A percentile compares a stretch with the other conserved stretches of the same genome.
Evolutionary conservation across 2,113 vertebrate genomes (phyloP).

Genomic region (Sorex fumeus): DNA sequence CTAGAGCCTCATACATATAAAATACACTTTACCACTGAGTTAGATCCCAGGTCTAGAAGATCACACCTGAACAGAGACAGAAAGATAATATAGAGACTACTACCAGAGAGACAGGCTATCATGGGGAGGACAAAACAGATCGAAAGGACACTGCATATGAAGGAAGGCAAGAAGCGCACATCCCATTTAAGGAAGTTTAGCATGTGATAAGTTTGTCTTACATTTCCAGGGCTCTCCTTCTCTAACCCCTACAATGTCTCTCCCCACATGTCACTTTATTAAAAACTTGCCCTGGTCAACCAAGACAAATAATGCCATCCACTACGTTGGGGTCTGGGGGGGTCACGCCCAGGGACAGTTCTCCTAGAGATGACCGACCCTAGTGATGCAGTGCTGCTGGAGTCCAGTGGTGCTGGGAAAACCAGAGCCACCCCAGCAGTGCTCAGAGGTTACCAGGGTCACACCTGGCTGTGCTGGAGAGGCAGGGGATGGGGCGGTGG

Average conservation of each 20-base stretch:
- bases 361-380: too few species aligned
- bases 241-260: not conserved
- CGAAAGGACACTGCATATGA: conserved; percentile 36
- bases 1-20: too few species aligned
- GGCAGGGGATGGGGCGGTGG: too few species aligned
- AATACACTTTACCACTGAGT: too few species aligned
- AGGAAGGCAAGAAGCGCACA: not conserved
- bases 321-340: too few species aligned
- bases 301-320: not conserved
- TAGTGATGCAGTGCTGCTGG: too few species aligned
- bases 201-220: not conserved
- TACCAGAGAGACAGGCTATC: not conserved
- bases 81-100: conserved; percentile 29
- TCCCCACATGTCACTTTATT: not conserved
- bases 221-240: conserved; percentile 1
- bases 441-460: too few species aligned
- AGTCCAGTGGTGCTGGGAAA: too few species aligned
- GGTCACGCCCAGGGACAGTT: too few species aligned
- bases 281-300: not conserved
- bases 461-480: too few species aligned
- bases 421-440: too few species aligned
- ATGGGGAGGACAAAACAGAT: not conserved
- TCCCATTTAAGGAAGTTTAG: conserved; percentile 1
- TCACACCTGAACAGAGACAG: not conserved
- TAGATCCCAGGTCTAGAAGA: not conserved